Evolutionary conservation across 1,140 invertebrate species (phyloP), one percentile per base, ranked within the genome.

Genomic region (Drosophila ironensis): DNA sequence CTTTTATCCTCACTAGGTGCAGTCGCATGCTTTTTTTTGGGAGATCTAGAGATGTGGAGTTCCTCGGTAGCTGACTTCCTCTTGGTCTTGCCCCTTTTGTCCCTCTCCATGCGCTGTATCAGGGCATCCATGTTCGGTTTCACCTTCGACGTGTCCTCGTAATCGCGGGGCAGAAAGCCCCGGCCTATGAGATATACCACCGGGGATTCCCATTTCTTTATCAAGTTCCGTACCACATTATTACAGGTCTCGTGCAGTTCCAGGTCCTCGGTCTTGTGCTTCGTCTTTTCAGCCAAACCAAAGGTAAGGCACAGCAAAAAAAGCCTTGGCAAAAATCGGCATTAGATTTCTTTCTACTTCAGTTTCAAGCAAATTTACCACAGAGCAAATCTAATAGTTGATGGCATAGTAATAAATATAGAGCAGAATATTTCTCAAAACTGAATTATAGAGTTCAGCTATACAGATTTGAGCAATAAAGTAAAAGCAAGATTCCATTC

Each of bases 191-290:
- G 30, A 17, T 72, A 87, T 0, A 56, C 51, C 16, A 87, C 72
- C 1, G 82, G 82, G 0, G 73, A 64, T 19, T 87, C 72, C 82
- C 82, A 87, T 33, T 56, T 72, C 38, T 48, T 71, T 9, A 87
- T 81, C 38, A 87, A 37, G 37, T 78, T 60, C 0, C 42, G 46
- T 5, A 87, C 64, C 24, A 87, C 52, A 4, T 33, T 57, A 47
- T 74, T 60, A 14, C 76, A 81, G 1, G 54, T 28, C 0, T 37
- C 17, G 0, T 35, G 20, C 0, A 66, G 19, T 6, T 38, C 59
- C 20, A 52, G 20, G 4, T 17, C 37, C 17, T 56, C 14, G 16
- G 1, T 6, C 17, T 2, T 9, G 2, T n/a, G 20, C 33, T 11
- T 28, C 7, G 16, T 7, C 16, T 30, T 20, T 0, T 9, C 4